Evolutionary conservation across 1,140 invertebrate species (phyloP), one percentile per base, ranked within the genome.

Genomic region (Drosophila chauvacae): DNA sequence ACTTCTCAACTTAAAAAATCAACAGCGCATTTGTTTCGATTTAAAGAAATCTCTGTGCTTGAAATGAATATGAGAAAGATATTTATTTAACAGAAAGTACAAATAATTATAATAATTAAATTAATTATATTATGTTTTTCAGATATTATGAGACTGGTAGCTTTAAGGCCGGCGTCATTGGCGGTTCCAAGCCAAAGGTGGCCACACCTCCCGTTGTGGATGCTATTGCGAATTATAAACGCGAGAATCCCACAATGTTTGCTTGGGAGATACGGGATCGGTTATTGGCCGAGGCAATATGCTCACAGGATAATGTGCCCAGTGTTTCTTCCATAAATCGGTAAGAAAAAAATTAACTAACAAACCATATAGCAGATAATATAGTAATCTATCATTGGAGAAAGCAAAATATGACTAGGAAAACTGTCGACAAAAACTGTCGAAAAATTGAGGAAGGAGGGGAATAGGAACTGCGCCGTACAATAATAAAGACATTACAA

Each of bases 181-280:
- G 99, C 4, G 99, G 99, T 18, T 99, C 97, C 30, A 99, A 99
- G 93, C 99, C 99, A 10, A 99, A 99, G 94, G 99, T 99, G 33
- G 99, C 99, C 4, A 99, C 99, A 1, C 98, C 98, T 1, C 97
- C 98, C 50, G 99, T 99, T 13, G 99, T 99, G 30, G 98, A 99
- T 91, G 98, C 98, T 45, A 99, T 99, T 77, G 97, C 98, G 2
- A 97, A 97, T 78, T 99, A 99, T 94, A 99, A 99, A 93, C 95
- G 98, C 69, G 98, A 99, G 93, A 99, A 99, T 93, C 99, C 99
- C 0, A 99, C 98, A 18, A 99, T 99, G 98, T 99, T 99, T 93
- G 99, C 99, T 4, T 99, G 99, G 99, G 99, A 99, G 93, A 99
- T 99, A 88, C 94, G 99, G 41, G 98, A 99, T 93, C 95, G 98